Evolutionary conservation across 2,797 vertebrate genomes (phyloP).

Genomic region (Thaleichthys pacificus): DNA sequence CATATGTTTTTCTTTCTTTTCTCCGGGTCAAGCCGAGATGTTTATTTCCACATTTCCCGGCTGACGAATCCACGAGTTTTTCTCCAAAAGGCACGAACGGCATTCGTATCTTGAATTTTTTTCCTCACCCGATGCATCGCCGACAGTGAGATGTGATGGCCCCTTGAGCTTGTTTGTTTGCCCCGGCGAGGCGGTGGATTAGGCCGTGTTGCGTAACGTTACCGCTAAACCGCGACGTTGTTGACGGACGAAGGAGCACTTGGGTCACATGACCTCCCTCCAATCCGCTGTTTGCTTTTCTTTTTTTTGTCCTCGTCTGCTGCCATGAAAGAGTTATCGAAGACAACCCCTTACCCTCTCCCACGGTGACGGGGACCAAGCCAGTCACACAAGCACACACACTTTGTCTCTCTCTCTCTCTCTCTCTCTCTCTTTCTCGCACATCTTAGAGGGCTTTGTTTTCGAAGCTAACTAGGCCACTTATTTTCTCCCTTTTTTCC

Average conservation of each 20-base stretch:
- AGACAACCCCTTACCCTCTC: neutral
- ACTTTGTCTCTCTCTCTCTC: neutral
- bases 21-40: no score
- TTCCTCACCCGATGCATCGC: no score
- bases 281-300: no score
- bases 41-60: no score
- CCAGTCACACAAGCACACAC: neutral
- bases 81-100: neutral
- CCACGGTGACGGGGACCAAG: neutral
- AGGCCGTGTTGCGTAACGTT: neutral
- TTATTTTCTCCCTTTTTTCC: conserved; percentile 8
- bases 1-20: no score
- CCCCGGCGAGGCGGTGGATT: neutral
- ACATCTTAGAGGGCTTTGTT: no score
- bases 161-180: neutral
- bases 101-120: no score
- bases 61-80: neutral
- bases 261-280: no score
- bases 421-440: neutral
- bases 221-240: no score
- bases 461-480: conserved; percentile 10
- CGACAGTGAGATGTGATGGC: no score
- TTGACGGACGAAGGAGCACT: no score
- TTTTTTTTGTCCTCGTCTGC: neutral
- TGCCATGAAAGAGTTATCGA: neutral